Evolutionary conservation across 2,113 vertebrate species (phyloP).

Genomic region (Archilochus colubris): DNA sequence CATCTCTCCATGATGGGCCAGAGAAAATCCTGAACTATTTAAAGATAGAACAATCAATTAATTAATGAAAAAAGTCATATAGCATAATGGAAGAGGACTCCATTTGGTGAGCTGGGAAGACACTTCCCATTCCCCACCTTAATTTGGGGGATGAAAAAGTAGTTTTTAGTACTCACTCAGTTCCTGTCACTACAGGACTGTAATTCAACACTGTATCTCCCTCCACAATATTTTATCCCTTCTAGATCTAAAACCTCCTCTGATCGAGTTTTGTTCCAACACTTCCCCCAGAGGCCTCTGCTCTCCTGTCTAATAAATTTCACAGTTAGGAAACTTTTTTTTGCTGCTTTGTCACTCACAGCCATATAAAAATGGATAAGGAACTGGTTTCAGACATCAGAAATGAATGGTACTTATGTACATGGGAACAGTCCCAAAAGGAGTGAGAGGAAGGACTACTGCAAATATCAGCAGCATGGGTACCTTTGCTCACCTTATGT

Average conservation of each 20-base stretch:
- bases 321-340: conserved; percentile 20
- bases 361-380: background rate
- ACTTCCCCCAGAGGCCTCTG: conserved; percentile 28
- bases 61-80: background rate
- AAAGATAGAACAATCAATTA: background rate
- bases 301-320: conserved; percentile 43
- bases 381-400: conserved; percentile 11
- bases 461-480: conserved; percentile 29
- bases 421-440: background rate
- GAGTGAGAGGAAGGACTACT: conserved; percentile 23
- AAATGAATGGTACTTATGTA: conserved; percentile 7
- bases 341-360: conserved; percentile 26
- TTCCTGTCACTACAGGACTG: background rate
- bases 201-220: background rate
- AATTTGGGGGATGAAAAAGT: background rate
- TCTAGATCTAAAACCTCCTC: background rate
- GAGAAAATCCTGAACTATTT: background rate
- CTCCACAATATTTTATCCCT: background rate
- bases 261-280: background rate
- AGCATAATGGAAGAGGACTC: background rate
- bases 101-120: background rate
- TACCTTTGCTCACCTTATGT: conserved; percentile 41
- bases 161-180: background rate
- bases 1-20: background rate
- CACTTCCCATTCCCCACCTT: background rate